Conservation (phyloP, 2,888 invertebrate genomes). For the Phoronis australis region DNA sequence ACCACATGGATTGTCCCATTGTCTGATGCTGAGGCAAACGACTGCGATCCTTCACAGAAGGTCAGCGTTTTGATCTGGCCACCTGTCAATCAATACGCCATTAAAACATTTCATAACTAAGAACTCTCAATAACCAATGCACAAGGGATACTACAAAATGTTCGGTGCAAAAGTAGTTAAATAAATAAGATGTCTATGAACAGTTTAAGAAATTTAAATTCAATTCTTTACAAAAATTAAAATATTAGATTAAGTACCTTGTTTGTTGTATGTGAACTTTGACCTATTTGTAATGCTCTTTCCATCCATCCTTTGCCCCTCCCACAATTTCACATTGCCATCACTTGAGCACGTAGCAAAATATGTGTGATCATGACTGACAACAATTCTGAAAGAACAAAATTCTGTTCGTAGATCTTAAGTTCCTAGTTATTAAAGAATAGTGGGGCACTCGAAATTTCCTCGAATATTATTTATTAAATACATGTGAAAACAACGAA, state of each 20-base stretch:
- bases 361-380: constrained; percentile 66
- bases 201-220: not conserved
- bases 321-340: constrained; percentile 87
- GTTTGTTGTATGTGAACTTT: constrained; percentile 49
- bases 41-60: constrained; percentile 74
- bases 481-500: not conserved
- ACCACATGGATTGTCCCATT: constrained; percentile 78
- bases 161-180: not conserved
- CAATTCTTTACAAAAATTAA: constrained; percentile 16
- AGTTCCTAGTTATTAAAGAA: too few species aligned
- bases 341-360: constrained; percentile 88
- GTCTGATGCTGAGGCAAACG: constrained; percentile 76
- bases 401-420: too few species aligned
- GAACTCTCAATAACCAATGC: too few species aligned
- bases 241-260: constrained; percentile 32
- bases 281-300: constrained; percentile 75
- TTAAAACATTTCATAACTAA: too few species aligned
- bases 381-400: constrained; percentile 60
- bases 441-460: too few species aligned
- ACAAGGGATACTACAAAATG: not conserved
- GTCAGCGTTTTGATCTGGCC: constrained; percentile 41
- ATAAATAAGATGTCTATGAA: too few species aligned
- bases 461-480: too few species aligned
- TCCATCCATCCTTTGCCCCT: constrained; percentile 81
- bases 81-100: too few species aligned